Conservation (phyloP, 2,797 vertebrate genomes). For the Epinephelus awoara region DNA sequence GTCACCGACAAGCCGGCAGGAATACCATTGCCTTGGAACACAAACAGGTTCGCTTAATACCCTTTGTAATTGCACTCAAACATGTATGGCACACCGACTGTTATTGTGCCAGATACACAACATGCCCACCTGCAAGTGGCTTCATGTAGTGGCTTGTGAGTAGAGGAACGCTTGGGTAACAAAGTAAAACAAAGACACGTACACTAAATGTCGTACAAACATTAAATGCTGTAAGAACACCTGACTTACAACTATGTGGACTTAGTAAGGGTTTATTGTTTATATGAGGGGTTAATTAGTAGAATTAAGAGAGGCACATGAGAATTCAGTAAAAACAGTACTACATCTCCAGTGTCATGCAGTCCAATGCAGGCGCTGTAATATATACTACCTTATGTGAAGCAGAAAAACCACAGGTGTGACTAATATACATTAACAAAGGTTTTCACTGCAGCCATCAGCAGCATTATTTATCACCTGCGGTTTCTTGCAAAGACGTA, state of each 20-base stretch:
- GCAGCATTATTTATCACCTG: neutral
- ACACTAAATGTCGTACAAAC: slow-evolving; percentile 51
- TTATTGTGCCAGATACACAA: slow-evolving; percentile 67
- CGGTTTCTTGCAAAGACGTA: too few species aligned
- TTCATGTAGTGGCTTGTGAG: slow-evolving; percentile 59
- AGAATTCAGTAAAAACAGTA: neutral
- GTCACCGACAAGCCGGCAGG: slow-evolving; percentile 42
- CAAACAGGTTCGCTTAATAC: slow-evolving; percentile 67
- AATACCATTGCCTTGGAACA: slow-evolving; percentile 61
- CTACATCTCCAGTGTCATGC: neutral
- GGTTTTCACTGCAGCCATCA: neutral
- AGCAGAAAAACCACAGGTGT: neutral
- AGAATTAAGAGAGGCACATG: neutral
- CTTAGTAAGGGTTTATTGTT: slow-evolving; percentile 21
- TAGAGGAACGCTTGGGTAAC: slow-evolving; percentile 61
- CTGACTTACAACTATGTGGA: slow-evolving; percentile 42
- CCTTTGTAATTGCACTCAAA: slow-evolving; percentile 71
- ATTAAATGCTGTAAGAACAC: slow-evolving; percentile 62
- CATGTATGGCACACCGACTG: slow-evolving; percentile 69
- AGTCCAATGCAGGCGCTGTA: neutral
- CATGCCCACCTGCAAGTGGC: slow-evolving; percentile 64
- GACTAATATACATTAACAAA: neutral
- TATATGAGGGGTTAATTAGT: slow-evolving; percentile 15
- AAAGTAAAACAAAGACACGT: slow-evolving; percentile 61
- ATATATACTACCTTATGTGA: neutral